Conservation (phyloP, 2,113 vertebrate genomes). For the Notarius quadriscutis region DNA sequence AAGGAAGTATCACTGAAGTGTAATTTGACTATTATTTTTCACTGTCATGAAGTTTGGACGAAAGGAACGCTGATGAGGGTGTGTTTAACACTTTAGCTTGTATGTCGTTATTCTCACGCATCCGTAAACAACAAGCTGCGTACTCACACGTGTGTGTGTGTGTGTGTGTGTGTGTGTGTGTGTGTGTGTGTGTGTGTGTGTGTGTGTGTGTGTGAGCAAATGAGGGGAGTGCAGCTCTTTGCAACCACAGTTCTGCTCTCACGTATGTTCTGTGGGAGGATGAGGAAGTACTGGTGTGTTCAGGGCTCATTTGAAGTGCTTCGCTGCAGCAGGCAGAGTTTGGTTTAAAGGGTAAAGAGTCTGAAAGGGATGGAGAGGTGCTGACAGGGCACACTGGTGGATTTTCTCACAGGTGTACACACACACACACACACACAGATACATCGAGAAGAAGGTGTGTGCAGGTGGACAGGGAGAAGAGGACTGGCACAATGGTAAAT, state of each 20-base stretch:
- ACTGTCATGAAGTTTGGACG: not conserved
- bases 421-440: slow-evolving; percentile 3
- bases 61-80: not conserved
- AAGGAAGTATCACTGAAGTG: not conserved
- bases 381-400: not conserved
- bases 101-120: not conserved
- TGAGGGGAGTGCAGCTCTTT: not conserved
- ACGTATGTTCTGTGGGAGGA: slow-evolving; percentile 53
- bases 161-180: slow-evolving; percentile 16
- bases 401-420: not conserved
- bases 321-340: slow-evolving; percentile 39
- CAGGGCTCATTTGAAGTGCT: slow-evolving; percentile 46
- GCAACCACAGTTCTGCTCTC: slow-evolving; percentile 66
- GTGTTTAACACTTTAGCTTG: not conserved
- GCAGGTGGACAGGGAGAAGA: not conserved
- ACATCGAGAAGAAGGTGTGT: slow-evolving; percentile 2
- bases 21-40: not conserved
- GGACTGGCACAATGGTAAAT: slow-evolving; percentile 41
- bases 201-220: slow-evolving; percentile 11
- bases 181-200: slow-evolving; percentile 37
- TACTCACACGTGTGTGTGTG: not conserved
- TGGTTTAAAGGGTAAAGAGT: slow-evolving; percentile 12
- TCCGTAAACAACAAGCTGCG: not conserved
- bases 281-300: slow-evolving; percentile 69
- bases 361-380: slow-evolving; percentile 11